Evolutionary conservation across 2,888 invertebrate species (phyloP).

Genomic region (Halictus quadricinctus): DNA sequence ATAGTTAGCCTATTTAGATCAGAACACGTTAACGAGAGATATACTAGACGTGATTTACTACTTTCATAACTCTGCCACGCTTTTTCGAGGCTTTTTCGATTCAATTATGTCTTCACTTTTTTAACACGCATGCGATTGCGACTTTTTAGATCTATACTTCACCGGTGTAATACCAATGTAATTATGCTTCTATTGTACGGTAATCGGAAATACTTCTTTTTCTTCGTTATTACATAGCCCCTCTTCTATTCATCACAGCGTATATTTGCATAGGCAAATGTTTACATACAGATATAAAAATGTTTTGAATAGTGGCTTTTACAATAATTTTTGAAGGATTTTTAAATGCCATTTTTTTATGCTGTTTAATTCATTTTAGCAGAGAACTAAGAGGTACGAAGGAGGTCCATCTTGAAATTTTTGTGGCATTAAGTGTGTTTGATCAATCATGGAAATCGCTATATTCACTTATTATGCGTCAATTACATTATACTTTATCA

Average conservation of each 20-base stretch:
- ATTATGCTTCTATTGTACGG: not conserved
- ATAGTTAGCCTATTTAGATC: not conserved
- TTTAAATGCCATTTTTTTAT: too few relatives aligned
- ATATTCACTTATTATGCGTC: too few relatives aligned
- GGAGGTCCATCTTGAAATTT: not conserved
- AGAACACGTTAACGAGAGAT: not conserved
- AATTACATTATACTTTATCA: too few relatives aligned
- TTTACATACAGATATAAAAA: not conserved
- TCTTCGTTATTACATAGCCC: not conserved
- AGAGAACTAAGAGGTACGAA: not conserved
- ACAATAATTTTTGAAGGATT: not conserved
- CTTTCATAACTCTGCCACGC: not conserved
- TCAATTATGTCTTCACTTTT: not conserved
- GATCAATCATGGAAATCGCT: too few relatives aligned
- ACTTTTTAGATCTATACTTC: not conserved
- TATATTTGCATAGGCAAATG: too few relatives aligned
- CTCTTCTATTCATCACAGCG: not conserved
- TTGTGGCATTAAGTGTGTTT: too few relatives aligned
- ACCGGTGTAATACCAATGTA: not conserved
- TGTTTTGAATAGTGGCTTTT: not conserved
- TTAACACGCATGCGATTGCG: not conserved
- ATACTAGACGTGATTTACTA: not conserved
- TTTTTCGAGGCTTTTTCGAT: not conserved
- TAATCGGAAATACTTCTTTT: not conserved
- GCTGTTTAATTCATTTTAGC: too few relatives aligned